Conservation (phyloP, 1,140 invertebrate species). For the Amphibalanus amphitrite region DNA sequence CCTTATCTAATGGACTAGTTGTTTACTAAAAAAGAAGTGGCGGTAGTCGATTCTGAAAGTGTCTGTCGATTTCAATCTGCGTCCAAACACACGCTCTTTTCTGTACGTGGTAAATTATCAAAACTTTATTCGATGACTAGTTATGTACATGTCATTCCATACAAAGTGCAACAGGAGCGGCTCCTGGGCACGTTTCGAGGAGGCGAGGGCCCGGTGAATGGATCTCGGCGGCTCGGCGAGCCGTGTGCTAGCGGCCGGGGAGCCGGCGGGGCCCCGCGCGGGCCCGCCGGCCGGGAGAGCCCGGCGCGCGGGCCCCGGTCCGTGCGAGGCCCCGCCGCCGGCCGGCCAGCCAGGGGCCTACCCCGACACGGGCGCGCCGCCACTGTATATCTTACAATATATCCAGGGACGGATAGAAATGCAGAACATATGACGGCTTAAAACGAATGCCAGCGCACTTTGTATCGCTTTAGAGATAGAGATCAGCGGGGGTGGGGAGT, state of each 20-base stretch:
- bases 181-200: conserved; percentile 4
- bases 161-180: conserved; percentile 28
- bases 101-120: conserved; percentile 27
- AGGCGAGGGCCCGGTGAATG: conserved; percentile 22
- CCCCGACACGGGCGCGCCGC: no score
- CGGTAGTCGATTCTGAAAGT: no score
- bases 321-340: no score
- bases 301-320: neutral
- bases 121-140: conserved; percentile 31
- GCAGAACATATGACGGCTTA: conserved; percentile 11
- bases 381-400: conserved; percentile 11
- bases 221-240: conserved; percentile 17
- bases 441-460: conserved; percentile 11
- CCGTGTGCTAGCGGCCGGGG: no score
- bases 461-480: neutral
- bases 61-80: no score
- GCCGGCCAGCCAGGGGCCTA: no score
- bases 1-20: no score
- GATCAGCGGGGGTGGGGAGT: no score
- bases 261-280: no score
- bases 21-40: no score
- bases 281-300: no score
- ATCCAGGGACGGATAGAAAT: conserved; percentile 16
- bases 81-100: conserved; percentile 9
- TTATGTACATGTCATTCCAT: conserved; percentile 29